A percentile compares a stretch with the other conserved stretches of the same genome.
phyloP scores from a whole-genome alignment of 2,797 vertebrate genomes.

The Tympanoctomys barrerae region DNA sequence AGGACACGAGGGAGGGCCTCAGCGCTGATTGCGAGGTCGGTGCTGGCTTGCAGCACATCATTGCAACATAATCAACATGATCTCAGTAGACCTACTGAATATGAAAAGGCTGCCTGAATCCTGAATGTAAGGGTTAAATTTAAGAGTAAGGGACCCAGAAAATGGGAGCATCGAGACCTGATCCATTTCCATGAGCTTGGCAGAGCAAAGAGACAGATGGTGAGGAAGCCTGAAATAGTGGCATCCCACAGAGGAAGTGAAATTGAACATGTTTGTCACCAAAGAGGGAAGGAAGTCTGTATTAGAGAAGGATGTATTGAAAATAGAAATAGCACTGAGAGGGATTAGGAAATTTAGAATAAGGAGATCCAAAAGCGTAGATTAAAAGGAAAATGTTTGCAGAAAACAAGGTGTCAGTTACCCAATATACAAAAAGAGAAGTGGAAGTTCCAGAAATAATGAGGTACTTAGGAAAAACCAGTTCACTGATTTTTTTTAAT shows the following conservation, averaged over 20 bases:
- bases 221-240: constrained; percentile 65
- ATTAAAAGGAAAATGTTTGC: constrained; percentile 31
- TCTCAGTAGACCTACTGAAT: background rate
- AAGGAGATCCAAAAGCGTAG: background rate
- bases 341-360: constrained; percentile 1
- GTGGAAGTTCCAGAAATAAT: constrained; percentile 30
- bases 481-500: background rate
- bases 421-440: background rate
- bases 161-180: background rate
- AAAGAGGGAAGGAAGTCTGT: constrained; percentile 21
- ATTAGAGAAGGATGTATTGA: background rate
- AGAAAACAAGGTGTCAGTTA: background rate
- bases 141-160: constrained; percentile 58
- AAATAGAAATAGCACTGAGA: constrained; percentile 42
- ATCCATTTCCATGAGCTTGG: constrained; percentile 56
- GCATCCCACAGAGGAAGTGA: constrained; percentile 55
- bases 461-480: background rate
- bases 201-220: constrained; percentile 68
- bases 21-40: background rate
- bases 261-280: constrained; percentile 14
- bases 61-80: background rate
- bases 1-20: background rate
- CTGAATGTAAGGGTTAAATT: background rate
- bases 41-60: background rate
- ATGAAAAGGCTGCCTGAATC: background rate